Percentiles rank a stretch among this genome's conserved stretches.
Evolutionary conservation across 2,888 invertebrate species (phyloP).

Genomic region (Anticlea derivata): DNA sequence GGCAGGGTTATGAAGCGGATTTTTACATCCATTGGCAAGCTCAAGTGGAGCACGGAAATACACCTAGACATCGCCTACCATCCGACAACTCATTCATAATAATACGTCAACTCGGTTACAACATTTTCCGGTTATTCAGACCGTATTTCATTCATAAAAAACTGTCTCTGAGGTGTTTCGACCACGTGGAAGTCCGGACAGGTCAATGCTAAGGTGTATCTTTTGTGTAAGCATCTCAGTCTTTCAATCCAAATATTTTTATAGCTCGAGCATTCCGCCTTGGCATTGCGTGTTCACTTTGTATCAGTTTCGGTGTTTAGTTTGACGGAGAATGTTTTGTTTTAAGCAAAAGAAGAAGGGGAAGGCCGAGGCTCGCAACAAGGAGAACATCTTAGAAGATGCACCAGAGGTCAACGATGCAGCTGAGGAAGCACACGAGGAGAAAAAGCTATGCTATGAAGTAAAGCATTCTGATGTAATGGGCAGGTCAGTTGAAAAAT

Average conservation of each 20-base stretch:
- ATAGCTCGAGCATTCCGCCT: slow-evolving; percentile 13
- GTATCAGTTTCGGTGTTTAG: slow-evolving; percentile 20
- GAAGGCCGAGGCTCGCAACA: slow-evolving; percentile 60
- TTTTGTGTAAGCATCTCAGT: slow-evolving; percentile 55
- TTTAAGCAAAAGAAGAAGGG: slow-evolving; percentile 73
- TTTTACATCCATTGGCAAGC: slow-evolving; percentile 74
- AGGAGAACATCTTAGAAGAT: slow-evolving; percentile 65
- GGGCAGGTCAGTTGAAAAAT: slow-evolving; percentile 76
- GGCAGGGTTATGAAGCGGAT: slow-evolving; percentile 69
- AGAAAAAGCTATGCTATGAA: slow-evolving; percentile 83
- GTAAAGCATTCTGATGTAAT: slow-evolving; percentile 84
- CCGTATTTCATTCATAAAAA: slow-evolving; percentile 55
- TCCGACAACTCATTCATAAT: slow-evolving; percentile 68
- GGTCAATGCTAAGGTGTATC: slow-evolving; percentile 61
- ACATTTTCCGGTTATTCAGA: slow-evolving; percentile 50
- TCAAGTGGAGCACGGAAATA: slow-evolving; percentile 78
- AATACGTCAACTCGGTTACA: slow-evolving; percentile 56
- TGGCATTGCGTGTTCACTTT: slow-evolving; percentile 18
- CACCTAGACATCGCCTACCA: slow-evolving; percentile 69
- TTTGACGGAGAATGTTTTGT: slow-evolving; percentile 37
- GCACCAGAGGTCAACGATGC: slow-evolving; percentile 43
- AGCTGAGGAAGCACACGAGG: slow-evolving; percentile 79
- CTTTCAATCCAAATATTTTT: slow-evolving; percentile 18
- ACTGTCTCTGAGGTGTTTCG: slow-evolving; percentile 34
- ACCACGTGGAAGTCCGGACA: slow-evolving; percentile 20